phyloP scores from a whole-genome alignment of 2,113 vertebrate genomes.

The Tautogolabrus adspersus region DNA sequence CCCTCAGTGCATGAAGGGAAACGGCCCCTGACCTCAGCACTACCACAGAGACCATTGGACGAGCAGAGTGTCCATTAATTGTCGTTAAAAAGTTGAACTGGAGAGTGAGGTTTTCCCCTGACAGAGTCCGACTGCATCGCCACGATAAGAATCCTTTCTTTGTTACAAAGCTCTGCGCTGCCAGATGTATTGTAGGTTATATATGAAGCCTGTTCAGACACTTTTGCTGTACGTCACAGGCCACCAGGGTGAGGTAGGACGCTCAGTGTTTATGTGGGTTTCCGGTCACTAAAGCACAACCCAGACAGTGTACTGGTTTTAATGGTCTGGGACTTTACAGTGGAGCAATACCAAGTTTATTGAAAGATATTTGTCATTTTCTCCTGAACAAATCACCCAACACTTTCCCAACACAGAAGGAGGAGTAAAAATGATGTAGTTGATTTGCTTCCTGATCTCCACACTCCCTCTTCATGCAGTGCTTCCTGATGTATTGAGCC shows the following conservation, averaged over 20 bases:
- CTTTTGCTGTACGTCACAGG: slow-evolving; percentile 10
- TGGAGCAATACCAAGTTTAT: too few species aligned
- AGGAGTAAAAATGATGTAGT: too few species aligned
- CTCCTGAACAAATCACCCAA: too few species aligned
- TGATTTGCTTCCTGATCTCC: too few species aligned
- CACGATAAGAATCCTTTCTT: background rate
- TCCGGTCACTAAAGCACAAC: slow-evolving; percentile 46
- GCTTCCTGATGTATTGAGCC: too few species aligned
- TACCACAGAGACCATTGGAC: slow-evolving; percentile 36
- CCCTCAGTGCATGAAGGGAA: slow-evolving; percentile 42
- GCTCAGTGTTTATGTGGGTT: slow-evolving; percentile 62
- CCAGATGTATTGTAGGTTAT: slow-evolving; percentile 42
- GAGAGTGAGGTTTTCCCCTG: slow-evolving; percentile 12
- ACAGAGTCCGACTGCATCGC: background rate
- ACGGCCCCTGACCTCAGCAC: slow-evolving; percentile 40
- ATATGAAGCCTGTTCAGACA: slow-evolving; percentile 33
- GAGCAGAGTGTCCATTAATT: slow-evolving; percentile 54
- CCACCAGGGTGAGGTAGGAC: slow-evolving; percentile 6
- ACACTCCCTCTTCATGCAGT: too few species aligned
- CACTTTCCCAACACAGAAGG: too few species aligned
- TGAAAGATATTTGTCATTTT: too few species aligned
- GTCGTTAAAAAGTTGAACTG: slow-evolving; percentile 49
- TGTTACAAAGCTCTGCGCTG: background rate
- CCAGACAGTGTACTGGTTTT: slow-evolving; percentile 59
- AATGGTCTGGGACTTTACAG: slow-evolving; percentile 49